These are phyloP conservation scores for Blennius ocellaris DNA, from an alignment of 2,113 vertebrate genomes.

Conservation along the genomic window DNA sequence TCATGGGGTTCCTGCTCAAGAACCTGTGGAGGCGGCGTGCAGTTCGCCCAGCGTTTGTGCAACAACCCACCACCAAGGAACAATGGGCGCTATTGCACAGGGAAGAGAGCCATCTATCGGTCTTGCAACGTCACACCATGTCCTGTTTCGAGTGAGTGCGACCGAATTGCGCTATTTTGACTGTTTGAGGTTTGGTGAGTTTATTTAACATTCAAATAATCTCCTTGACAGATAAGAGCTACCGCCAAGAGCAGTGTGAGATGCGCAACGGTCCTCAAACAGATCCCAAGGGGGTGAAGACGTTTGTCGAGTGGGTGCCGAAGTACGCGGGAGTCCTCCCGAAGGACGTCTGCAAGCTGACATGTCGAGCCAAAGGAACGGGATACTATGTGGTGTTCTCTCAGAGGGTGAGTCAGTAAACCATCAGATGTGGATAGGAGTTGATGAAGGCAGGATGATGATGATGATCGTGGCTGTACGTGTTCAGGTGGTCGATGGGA, in stretches of 20 bases:
- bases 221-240: conserved; percentile 87
- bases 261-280: conserved; percentile 96
- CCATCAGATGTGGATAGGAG: background rate
- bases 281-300: conserved; percentile 96
- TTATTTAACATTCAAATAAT: no score
- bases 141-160: conserved; percentile 83
- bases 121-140: conserved; percentile 91
- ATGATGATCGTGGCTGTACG: background rate
- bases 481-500: conserved; percentile 92
- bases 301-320: conserved; percentile 96
- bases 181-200: no score
- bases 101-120: conserved; percentile 94
- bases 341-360: conserved; percentile 94
- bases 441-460: background rate
- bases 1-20: conserved; percentile 94
- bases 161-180: background rate
- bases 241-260: conserved; percentile 96
- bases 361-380: conserved; percentile 96
- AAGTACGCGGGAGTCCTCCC: conserved; percentile 95
- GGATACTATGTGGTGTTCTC: conserved; percentile 98
- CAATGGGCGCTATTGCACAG: conserved; percentile 94
- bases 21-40: conserved; percentile 92
- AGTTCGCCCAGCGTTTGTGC: conserved; percentile 95
- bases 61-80: conserved; percentile 96
- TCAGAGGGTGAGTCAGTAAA: conserved; percentile 88